Base-by-base conservation (phyloP, 2,888 invertebrate genomes). In the Torymus auratus region DNA sequence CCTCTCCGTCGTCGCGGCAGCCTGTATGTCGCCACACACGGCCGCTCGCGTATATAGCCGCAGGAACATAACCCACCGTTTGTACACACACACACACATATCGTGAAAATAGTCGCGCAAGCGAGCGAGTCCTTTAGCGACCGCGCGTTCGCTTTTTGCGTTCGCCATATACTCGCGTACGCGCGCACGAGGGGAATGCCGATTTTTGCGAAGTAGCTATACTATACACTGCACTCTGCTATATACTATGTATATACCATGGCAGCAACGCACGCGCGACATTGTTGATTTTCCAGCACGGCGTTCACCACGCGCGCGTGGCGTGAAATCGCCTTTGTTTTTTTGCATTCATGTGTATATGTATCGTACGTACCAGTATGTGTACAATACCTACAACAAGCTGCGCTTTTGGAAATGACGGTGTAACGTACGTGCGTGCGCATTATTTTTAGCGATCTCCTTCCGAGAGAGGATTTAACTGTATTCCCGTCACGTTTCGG, bases 1-100 rank as follows among this genome's bases (percentile, higher is more conserved):
- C 58, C 60, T 2, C 41, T 41, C 41, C 41, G 7, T 41, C 41
- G 41, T 41, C 41, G 28, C 7, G 23, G 67, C 73, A 80, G 79
- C 56, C 79, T 74, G 79, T 53, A 65, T 70, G 79, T 80, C 74
- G 79, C 79, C 78, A 68, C 13, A 53, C 41, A 17, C 72, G 5
- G 55, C 64, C 10, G 10, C 41, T 13, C 53, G 71, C 28, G 50
- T 13, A 50, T 53, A 52, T 13, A 14, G 69, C 64, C 56, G 52
- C 55, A 56, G 69, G 41, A 73, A 50, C 62, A 65, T 68, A 12
- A 23, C 17, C 65, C 13, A 2, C 2, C 11, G 41, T 41, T 41
- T 41, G 7, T 41, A 41, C 41, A 41, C 7, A 41, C 41, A 41
- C 13, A 20, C 13, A 23, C 17, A 61, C 7, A 20, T 15, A 10